These are phyloP conservation scores for Silurus lanzhouensis DNA, from an alignment of 2,797 vertebrate species.

Conservation along the genomic window DNA sequence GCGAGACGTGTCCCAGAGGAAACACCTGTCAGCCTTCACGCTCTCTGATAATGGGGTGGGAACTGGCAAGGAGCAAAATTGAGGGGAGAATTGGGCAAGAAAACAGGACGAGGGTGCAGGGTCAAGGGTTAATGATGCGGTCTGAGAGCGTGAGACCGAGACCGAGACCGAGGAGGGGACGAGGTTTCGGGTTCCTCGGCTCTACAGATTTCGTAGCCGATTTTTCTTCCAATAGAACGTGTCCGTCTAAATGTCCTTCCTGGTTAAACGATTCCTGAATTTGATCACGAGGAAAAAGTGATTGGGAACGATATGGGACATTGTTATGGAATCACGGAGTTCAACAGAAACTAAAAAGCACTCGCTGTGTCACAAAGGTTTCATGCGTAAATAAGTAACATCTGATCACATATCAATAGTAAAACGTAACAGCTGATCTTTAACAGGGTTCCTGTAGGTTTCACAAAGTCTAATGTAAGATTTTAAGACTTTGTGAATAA, in stretches of 20 bases:
- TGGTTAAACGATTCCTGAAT: no score
- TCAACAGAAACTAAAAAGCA: no score
- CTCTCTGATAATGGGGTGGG: not conserved
- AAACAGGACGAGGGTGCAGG: not conserved
- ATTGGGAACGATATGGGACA: no score
- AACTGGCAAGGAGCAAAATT: not conserved
- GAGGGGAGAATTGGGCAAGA: not conserved
- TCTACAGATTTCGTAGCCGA: not conserved
- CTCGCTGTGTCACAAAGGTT: no score
- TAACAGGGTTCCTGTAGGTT: no score
- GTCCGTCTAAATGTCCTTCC: not conserved
- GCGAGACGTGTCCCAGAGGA: not conserved
- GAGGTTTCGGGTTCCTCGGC: not conserved
- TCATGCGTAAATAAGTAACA: no score
- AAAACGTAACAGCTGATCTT: no score
- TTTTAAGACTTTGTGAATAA: no score
- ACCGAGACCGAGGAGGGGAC: not conserved
- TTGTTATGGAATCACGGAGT: no score
- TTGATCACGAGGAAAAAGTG: not conserved
- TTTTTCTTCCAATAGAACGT: not conserved
- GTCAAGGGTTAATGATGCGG: not conserved
- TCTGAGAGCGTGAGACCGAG: not conserved
- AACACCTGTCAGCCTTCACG: slow-evolving; percentile 1
- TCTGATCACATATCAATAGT: no score
- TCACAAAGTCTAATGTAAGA: no score